Evolutionary conservation across 2,888 invertebrate genomes (phyloP).

Genomic region (Standfussiana lucernea): DNA sequence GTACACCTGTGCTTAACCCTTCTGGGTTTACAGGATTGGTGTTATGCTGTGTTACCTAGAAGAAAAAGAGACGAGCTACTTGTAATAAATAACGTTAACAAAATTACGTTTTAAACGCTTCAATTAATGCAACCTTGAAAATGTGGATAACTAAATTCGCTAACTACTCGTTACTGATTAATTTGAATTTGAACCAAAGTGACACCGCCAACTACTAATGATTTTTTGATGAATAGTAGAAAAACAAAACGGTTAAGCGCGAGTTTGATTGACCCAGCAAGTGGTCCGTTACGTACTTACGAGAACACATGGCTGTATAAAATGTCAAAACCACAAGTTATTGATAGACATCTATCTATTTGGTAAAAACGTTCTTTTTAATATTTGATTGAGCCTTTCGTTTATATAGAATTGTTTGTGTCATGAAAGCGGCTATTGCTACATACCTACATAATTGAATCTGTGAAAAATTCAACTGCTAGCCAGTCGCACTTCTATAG

Average conservation of each 20-base stretch:
- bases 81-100: neutral
- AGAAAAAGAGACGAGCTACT: neutral
- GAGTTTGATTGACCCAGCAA: neutral
- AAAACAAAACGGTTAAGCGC: neutral
- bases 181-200: constrained; percentile 9
- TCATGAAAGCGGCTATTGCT: neutral
- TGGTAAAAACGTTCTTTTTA: neutral
- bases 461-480: neutral
- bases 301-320: neutral
- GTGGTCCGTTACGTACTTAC: neutral
- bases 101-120: neutral
- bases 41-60: no score
- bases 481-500: no score
- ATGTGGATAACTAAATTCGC: constrained; percentile 3
- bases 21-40: no score
- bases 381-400: neutral
- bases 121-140: constrained; percentile 11
- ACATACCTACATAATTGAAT: neutral
- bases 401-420: neutral
- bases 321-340: no score
- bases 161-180: constrained; percentile 1
- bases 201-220: no score
- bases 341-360: no score
- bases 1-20: no score
- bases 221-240: neutral